phyloP scores from a whole-genome alignment of 2,113 vertebrate genomes.

The Columba janthina region DNA sequence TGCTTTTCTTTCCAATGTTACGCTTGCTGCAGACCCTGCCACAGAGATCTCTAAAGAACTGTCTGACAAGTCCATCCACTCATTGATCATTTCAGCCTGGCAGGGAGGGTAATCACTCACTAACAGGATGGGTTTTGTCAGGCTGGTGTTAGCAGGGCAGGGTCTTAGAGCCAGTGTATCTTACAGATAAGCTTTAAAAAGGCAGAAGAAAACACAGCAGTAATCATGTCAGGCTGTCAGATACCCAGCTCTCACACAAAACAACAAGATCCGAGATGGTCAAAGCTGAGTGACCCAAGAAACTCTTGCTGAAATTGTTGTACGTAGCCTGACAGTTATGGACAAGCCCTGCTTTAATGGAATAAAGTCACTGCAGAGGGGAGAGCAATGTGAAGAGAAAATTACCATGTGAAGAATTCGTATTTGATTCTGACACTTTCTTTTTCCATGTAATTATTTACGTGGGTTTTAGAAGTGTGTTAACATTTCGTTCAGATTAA shows the following conservation, averaged over 20 bases:
- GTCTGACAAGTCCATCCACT: background rate
- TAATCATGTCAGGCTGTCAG: slow-evolving; percentile 63
- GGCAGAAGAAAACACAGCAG: slow-evolving; percentile 18
- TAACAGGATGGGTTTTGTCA: background rate
- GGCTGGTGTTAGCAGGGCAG: background rate
- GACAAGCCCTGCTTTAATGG: slow-evolving; percentile 35
- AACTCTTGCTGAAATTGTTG: slow-evolving; percentile 11
- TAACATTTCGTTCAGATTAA: slow-evolving; percentile 62
- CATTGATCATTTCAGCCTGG: background rate
- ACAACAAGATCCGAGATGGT: slow-evolving; percentile 32
- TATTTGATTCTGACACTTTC: background rate
- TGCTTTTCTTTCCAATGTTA: background rate
- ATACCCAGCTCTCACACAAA: slow-evolving; percentile 16
- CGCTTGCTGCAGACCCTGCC: background rate
- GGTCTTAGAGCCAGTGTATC: background rate
- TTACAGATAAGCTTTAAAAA: slow-evolving; percentile 17
- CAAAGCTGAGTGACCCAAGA: slow-evolving; percentile 59
- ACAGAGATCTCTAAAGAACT: background rate
- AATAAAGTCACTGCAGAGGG: slow-evolving; percentile 2
- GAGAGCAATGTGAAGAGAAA: slow-evolving; percentile 43
- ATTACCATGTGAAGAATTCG: slow-evolving; percentile 36
- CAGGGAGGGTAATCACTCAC: background rate
- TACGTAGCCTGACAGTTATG: slow-evolving; percentile 28
- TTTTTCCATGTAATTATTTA: slow-evolving; percentile 26
- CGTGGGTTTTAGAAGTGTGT: background rate